Base-by-base conservation (phyloP, 2,888 invertebrate species). In the Saturnia pavonia region DNA sequence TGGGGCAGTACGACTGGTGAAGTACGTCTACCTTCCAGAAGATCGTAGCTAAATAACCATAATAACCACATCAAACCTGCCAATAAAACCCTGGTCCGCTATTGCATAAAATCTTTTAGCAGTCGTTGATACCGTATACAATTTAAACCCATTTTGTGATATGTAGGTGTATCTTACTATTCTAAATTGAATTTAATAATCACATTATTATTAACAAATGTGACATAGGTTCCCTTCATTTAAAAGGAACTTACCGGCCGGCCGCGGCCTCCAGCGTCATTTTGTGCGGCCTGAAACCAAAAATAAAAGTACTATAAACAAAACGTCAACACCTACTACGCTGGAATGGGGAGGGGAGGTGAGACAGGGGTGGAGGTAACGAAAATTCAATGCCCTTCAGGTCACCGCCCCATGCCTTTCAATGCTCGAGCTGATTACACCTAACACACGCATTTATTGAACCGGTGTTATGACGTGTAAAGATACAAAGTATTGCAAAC, bases 241-340 rank as follows among this genome's bases (percentile, higher is more conserved):
- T 22, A 43, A 22, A 43, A 70, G 72, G 68, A 71, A 89, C 92
- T 91, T 78, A 93, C 92, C 92, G 91, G 88, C 88, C 92, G 89
- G 92, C 90, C 90, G 88, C 91, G 89, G 92, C 90, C 90, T 92
- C 92, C 90, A 91, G 87, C 92, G 92, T 91, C 92, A 93, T 93
- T 91, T 92, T 92, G 92, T 91, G 92, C 83, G 92, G 92, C 91
- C 92, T 93, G 92, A 71, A 87, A 89, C 81, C 72, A 85, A 85
- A 85, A 80, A 83, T 81, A 78, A 81, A 77, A 70, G 54, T 70
- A 70, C 54, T 42, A 66, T 51, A 70, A 42, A 54, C 42, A 65
- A 65, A 65, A 65, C 65, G 65, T 65, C 65, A 65, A 40, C 65
- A 40, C 65, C 65, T 40, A 65, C 65, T 40, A 65, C 65, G 40